phyloP scores from a whole-genome alignment of 2,797 vertebrate genomes.

The Chelonia mydas region DNA sequence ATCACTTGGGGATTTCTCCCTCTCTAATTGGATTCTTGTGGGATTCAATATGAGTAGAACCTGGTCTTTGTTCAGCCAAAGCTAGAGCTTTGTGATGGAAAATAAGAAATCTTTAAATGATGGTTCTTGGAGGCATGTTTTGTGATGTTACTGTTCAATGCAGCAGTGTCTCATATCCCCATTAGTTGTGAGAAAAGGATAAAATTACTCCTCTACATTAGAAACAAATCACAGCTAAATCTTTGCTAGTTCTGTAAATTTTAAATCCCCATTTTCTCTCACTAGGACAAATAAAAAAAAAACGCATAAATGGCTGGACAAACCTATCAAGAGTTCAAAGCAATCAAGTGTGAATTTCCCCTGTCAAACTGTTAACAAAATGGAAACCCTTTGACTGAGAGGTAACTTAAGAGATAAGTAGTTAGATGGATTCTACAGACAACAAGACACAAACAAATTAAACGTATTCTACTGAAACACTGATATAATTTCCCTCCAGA shows the following conservation, averaged over 20 bases:
- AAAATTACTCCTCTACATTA: slow-evolving; percentile 65
- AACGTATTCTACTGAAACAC: slow-evolving; percentile 82
- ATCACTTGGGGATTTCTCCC: slow-evolving; percentile 47
- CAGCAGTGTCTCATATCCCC: slow-evolving; percentile 63
- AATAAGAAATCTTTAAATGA: slow-evolving; percentile 69
- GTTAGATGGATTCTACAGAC: slow-evolving; percentile 80
- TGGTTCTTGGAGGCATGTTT: slow-evolving; percentile 57
- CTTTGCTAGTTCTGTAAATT: slow-evolving; percentile 70
- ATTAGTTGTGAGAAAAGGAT: slow-evolving; percentile 70
- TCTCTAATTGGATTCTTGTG: slow-evolving; percentile 45
- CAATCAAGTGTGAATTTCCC: slow-evolving; percentile 74
- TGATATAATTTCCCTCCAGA: slow-evolving; percentile 85
- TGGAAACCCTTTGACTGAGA: slow-evolving; percentile 81
- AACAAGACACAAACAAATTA: slow-evolving; percentile 83
- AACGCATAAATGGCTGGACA: slow-evolving; percentile 70
- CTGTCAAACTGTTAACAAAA: slow-evolving; percentile 69
- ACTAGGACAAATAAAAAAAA: slow-evolving; percentile 74
- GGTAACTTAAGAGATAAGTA: slow-evolving; percentile 80
- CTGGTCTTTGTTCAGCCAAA: slow-evolving; percentile 68
- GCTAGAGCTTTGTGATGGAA: slow-evolving; percentile 44
- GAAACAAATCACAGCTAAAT: slow-evolving; percentile 74
- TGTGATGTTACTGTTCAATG: slow-evolving; percentile 49
- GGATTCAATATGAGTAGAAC: slow-evolving; percentile 35
- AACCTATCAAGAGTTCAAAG: slow-evolving; percentile 74
- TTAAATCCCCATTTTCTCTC: slow-evolving; percentile 72